Evolutionary conservation across 2,888 invertebrate genomes (phyloP).

Genomic region (Oligia strigilis): DNA sequence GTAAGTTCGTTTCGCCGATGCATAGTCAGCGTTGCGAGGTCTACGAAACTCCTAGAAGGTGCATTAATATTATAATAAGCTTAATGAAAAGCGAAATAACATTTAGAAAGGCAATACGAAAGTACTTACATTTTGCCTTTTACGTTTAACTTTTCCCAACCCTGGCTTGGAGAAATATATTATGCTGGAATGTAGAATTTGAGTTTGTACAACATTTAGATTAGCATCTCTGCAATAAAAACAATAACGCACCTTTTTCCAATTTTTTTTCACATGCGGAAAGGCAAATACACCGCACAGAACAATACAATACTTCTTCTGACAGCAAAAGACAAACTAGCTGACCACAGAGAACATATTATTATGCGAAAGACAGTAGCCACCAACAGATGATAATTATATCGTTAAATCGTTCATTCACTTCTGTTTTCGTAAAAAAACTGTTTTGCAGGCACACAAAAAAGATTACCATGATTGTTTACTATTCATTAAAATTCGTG

Average conservation of each 20-base stretch:
- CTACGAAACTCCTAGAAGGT: slow-evolving; percentile 84
- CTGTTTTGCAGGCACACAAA: neutral
- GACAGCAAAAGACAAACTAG: slow-evolving; percentile 1
- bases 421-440: neutral
- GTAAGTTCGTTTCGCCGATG: slow-evolving; percentile 85
- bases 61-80: slow-evolving; percentile 17
- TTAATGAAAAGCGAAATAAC: slow-evolving; percentile 47
- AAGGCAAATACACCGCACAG: neutral
- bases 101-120: slow-evolving; percentile 64
- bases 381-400: neutral
- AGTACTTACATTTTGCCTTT: slow-evolving; percentile 69
- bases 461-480: neutral
- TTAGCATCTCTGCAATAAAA: slow-evolving; percentile 12
- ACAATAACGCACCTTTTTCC: slow-evolving; percentile 9
- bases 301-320: neutral
- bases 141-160: slow-evolving; percentile 10
- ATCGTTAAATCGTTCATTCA: slow-evolving; percentile 19
- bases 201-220: neutral
- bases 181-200: neutral
- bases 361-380: too few relatives aligned
- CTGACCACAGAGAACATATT: neutral
- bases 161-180: neutral
- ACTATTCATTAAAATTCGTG: neutral
- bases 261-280: neutral
- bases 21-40: slow-evolving; percentile 82